These are phyloP conservation scores for Eremophila alpestris DNA, from an alignment of 2,797 vertebrate genomes.

Conservation along the genomic window DNA sequence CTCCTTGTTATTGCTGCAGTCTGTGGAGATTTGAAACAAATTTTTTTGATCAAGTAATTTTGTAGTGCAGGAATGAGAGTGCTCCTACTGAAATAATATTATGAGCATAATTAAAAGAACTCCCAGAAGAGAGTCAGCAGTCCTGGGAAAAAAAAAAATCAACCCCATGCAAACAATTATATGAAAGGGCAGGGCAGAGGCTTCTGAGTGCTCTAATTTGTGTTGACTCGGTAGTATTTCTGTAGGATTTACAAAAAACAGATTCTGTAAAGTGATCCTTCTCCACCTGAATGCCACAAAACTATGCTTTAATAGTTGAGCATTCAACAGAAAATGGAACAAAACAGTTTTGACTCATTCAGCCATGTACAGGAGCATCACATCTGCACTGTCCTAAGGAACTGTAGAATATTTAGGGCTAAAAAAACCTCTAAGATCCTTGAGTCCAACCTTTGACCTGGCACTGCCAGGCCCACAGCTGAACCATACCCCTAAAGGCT, in stretches of 20 bases:
- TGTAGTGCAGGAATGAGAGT: constrained; percentile 28
- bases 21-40: background rate
- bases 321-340: background rate
- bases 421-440: background rate
- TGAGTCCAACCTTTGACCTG: background rate
- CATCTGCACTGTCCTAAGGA: background rate
- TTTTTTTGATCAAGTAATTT: constrained; percentile 3
- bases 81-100: constrained; percentile 51
- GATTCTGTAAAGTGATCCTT: background rate
- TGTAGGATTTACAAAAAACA: background rate
- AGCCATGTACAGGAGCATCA: background rate
- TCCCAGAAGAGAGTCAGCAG: constrained; percentile 39
- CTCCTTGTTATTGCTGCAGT: background rate
- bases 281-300: background rate
- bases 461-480: background rate
- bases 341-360: background rate
- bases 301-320: background rate
- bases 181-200: background rate
- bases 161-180: background rate
- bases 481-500: background rate
- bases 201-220: background rate
- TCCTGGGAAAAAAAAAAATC: background rate
- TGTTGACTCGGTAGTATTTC: background rate
- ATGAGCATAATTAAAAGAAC: constrained; percentile 57
- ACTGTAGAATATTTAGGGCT: background rate